Conservation (phyloP, 2,888 invertebrate species). For the Allolobophora icterica region DNA sequence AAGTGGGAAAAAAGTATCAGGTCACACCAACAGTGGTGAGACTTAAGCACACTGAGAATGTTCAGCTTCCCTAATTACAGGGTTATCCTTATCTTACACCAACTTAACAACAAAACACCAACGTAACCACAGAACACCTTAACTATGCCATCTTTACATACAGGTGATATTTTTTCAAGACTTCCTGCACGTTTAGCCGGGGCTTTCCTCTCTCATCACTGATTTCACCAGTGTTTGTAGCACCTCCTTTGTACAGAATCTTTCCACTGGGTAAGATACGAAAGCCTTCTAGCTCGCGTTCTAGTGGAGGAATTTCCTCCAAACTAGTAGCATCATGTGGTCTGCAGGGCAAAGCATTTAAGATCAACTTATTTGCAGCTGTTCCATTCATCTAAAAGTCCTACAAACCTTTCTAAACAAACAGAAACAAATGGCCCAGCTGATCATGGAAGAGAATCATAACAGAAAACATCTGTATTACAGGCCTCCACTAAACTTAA, state of each 20-base stretch:
- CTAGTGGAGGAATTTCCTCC: background rate
- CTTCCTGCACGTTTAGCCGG: background rate
- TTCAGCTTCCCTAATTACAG: background rate
- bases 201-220: background rate
- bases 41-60: background rate
- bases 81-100: background rate
- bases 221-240: background rate
- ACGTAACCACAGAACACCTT: background rate
- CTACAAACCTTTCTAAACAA: constrained; percentile 1
- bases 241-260: background rate
- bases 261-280: background rate
- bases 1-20: background rate
- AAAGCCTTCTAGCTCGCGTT: background rate
- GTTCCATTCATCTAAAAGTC: background rate
- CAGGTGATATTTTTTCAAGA: constrained; percentile 21
- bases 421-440: background rate
- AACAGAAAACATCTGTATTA: background rate
- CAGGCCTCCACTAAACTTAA: background rate
- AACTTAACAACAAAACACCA: background rate
- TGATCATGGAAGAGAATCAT: background rate
- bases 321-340: background rate
- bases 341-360: constrained; percentile 1
- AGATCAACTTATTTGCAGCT: background rate
- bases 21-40: background rate
- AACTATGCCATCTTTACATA: constrained; percentile 13